Conservation (phyloP, 2,797 vertebrate genomes). For the Acipenser oxyrinchus region DNA sequence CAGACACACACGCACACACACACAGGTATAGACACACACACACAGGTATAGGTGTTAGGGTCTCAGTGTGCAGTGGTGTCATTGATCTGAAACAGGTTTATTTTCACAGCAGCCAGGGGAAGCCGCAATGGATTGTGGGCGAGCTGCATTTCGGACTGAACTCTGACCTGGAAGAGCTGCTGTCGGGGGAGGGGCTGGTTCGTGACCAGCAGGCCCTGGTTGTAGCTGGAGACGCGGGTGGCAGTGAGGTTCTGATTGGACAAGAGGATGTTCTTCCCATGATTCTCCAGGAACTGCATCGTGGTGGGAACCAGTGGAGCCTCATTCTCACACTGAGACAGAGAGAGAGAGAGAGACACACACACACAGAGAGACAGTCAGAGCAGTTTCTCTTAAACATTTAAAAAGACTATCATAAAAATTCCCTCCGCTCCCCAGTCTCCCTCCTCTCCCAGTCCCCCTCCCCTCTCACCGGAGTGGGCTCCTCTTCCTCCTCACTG, state of each 20-base stretch:
- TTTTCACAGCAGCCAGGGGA: no score
- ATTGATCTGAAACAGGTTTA: no score
- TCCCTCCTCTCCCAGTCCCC: background rate
- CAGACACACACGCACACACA: background rate
- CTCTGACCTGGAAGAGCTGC: constrained; percentile 76
- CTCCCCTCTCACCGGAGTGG: constrained; percentile 44
- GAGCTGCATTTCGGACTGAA: no score
- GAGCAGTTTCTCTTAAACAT: background rate
- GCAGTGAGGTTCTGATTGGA: constrained; percentile 80
- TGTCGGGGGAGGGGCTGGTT: constrained; percentile 70
- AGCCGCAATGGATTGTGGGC: no score
- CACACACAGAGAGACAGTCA: background rate
- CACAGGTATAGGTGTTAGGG: background rate
- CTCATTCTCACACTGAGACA: constrained; percentile 58
- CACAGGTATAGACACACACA: background rate
- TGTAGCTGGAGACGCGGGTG: constrained; percentile 80
- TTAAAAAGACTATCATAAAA: background rate
- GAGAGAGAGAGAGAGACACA: background rate
- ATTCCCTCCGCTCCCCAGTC: background rate
- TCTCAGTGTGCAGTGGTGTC: no score
- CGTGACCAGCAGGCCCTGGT: constrained; percentile 84
- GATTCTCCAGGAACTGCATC: constrained; percentile 79
- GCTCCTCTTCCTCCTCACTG: constrained; percentile 76
- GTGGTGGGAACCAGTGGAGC: constrained; percentile 40
- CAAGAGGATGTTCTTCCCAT: constrained; percentile 84